A percentile compares a stretch with the other conserved stretches of the same genome.
phyloP scores from a whole-genome alignment of 2,888 invertebrate genomes.

The Latrodectus elegans region DNA sequence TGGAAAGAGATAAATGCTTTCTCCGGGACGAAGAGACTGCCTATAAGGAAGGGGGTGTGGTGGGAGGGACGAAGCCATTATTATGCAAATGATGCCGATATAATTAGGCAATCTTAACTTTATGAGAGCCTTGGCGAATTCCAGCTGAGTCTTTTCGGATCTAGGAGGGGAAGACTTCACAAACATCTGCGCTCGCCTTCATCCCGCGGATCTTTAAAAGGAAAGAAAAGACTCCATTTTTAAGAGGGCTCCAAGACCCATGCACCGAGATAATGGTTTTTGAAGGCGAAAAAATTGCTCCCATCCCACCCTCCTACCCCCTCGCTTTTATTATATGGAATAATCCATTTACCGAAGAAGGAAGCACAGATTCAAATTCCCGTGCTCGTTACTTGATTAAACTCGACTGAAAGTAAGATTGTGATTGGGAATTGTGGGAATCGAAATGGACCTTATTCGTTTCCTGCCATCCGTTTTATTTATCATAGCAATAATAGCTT shows the following conservation, averaged over 20 bases:
- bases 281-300: slow-evolving; percentile 50
- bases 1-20: slow-evolving; percentile 45
- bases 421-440: too few relatives aligned
- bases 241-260: slow-evolving; percentile 37
- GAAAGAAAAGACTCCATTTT: slow-evolving; percentile 57
- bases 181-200: slow-evolving; percentile 59
- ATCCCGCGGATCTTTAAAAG: slow-evolving; percentile 42
- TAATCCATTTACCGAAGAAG: neutral
- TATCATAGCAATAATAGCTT: too few relatives aligned
- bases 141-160: slow-evolving; percentile 56
- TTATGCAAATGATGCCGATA: slow-evolving; percentile 69
- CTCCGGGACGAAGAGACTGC: neutral
- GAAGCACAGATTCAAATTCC: neutral
- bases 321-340: slow-evolving; percentile 9
- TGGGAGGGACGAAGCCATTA: slow-evolving; percentile 61
- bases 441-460: too few relatives aligned
- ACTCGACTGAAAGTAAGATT: too few relatives aligned
- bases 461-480: too few relatives aligned
- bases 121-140: slow-evolving; percentile 58
- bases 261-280: slow-evolving; percentile 63
- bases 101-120: slow-evolving; percentile 69
- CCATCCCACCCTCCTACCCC: neutral
- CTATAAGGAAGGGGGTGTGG: slow-evolving; percentile 7
- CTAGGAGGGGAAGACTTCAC: slow-evolving; percentile 22
- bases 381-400: too few relatives aligned